Evolutionary conservation across 2,113 vertebrate genomes (phyloP).

Genomic region (Cyphomyrus plagiostoma): DNA sequence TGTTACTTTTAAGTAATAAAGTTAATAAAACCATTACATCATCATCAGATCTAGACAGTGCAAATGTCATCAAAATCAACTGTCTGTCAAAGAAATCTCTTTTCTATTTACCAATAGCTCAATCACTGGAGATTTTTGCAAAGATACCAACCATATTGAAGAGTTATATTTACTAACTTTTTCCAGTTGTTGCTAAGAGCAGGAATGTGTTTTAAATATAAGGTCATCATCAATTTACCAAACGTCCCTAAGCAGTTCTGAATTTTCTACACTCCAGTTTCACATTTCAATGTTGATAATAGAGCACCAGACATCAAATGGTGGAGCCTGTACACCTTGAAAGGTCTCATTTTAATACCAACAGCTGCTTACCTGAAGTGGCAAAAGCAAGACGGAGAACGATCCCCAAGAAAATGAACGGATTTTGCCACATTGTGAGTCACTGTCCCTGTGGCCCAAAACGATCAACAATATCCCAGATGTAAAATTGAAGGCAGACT

Average conservation of each 20-base stretch:
- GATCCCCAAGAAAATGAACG: background rate
- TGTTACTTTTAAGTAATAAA: background rate
- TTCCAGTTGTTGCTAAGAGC: background rate
- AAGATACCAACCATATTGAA: background rate
- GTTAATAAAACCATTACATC: background rate
- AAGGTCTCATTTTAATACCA: background rate
- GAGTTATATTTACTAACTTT: background rate
- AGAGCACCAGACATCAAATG: background rate
- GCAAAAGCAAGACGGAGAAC: background rate
- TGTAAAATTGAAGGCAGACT: background rate
- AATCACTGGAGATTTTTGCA: background rate
- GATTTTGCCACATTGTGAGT: background rate
- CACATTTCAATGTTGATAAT: background rate
- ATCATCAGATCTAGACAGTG: background rate
- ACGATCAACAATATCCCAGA: background rate
- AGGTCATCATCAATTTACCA: background rate
- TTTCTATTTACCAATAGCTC: background rate
- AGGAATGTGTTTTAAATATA: background rate
- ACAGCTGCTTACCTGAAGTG: background rate
- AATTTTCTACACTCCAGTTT: background rate
- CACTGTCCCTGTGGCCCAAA: background rate
- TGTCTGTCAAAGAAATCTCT: background rate
- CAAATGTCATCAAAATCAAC: background rate
- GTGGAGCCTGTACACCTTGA: background rate
- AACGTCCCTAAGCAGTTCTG: background rate